Base-by-base conservation (phyloP, 2,888 invertebrate species). In the Lampropteryx suffumata region DNA sequence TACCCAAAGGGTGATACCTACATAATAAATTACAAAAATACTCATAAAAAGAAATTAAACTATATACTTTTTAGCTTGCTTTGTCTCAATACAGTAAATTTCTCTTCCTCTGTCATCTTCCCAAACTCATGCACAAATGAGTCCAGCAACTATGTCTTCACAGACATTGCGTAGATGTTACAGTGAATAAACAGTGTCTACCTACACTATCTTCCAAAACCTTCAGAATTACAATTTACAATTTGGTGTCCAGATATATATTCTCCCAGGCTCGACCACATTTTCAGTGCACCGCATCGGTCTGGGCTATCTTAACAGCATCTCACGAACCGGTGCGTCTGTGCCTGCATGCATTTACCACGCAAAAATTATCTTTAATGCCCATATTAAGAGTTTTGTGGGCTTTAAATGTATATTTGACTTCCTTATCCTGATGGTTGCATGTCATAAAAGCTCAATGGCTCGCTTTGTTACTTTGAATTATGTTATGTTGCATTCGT, bases 241-340 rank as follows among this genome's bases (percentile, higher is more conserved):
- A 13, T 27, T 28, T 51, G 8, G 35, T n/a, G 34, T 48, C 47
- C 43, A 40, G 10, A 17, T 6, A 4, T 12, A 1, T 17, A 24
- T 8, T 24, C 39, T 21, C 49, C 47, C 43, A 42, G 48, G 40
- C 44, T 9, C 48, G 52, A 52, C 57, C 62, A 59, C 61, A 62
- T 48, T 55, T 42, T 34, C 47, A 50, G 55, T 54, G 57, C 58
- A 45, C 61, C 55, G 40, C 56, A 50, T 61, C 61, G 55, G 51
- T 44, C 53, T 50, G 46, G 69, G 73, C 76, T 84, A 85, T 85
- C 83, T 85, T 72, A 83, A 85, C 79, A 79, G 79, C 83, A 82
- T 82, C 78, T 68, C 55, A 46, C 56, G 63, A 63, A 66, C 60
- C 62, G 61, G 53, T 61, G 50, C 62, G 64, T 11, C 55, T 55